Conservation (phyloP, 2,113 vertebrate genomes). For the Cheirogaleus medius region DNA sequence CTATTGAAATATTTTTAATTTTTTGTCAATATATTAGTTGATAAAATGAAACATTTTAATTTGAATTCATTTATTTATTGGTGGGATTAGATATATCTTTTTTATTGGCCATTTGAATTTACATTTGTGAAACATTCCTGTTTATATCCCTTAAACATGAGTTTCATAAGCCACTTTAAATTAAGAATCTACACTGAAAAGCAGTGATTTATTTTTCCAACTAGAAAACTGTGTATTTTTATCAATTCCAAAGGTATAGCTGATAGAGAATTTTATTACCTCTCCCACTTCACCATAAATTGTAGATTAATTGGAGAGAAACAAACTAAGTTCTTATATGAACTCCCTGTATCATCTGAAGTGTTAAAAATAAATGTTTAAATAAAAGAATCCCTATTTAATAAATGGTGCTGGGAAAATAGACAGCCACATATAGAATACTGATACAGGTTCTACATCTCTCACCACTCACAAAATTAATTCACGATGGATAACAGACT, state of each 20-base stretch:
- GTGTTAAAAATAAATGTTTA: neutral
- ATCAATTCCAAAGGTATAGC: neutral
- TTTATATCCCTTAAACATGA: neutral
- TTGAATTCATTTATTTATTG: neutral
- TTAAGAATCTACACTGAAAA: no score
- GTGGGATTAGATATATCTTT: neutral
- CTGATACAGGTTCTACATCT: no score
- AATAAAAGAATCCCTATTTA: neutral
- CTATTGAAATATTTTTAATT: neutral
- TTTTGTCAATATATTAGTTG: neutral
- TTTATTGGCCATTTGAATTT: neutral
- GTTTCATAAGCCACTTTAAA: neutral
- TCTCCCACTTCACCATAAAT: neutral
- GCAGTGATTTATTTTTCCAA: neutral
- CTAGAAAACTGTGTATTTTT: neutral
- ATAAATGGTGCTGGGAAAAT: no score
- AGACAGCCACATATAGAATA: no score
- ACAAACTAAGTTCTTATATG: neutral
- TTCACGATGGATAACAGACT: no score
- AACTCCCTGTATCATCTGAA: neutral
- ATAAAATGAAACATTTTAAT: neutral
- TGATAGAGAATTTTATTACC: neutral
- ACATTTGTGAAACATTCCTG: neutral
- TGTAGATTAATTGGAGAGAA: neutral
- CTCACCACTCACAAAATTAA: no score